Percentiles rank a stretch among this genome's conserved stretches.
Conservation (phyloP, 2,113 vertebrate genomes). For the Hyla sarda region DNA sequence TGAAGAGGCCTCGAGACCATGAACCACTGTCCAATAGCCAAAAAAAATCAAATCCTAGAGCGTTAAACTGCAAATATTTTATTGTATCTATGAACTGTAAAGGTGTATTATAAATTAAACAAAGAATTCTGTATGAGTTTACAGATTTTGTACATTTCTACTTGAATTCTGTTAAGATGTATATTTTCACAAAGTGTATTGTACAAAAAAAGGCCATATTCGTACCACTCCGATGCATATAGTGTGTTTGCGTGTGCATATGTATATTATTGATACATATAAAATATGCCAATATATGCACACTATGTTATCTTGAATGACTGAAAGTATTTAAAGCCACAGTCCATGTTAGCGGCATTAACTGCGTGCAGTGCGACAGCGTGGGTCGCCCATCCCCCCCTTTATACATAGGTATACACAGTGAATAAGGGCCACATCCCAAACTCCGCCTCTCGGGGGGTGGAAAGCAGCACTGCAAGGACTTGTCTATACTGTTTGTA, state of each 20-base stretch:
- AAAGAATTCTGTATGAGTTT: constrained; percentile 82
- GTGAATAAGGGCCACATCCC: not conserved
- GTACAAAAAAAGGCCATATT: constrained; percentile 82
- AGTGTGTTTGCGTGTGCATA: constrained; percentile 60
- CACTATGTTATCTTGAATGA: constrained; percentile 53
- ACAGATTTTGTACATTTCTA: constrained; percentile 87
- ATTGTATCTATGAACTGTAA: constrained; percentile 82
- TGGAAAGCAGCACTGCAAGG: constrained; percentile 10
- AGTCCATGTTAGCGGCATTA: constrained; percentile 38
- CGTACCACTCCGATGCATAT: constrained; percentile 83
- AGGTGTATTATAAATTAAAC: constrained; percentile 83
- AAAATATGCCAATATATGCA: constrained; percentile 20
- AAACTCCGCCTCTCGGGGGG: not conserved
- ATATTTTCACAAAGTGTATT: constrained; percentile 90
- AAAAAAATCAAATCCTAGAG: constrained; percentile 66
- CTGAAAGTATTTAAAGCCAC: constrained; percentile 57
- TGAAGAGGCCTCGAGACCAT: constrained; percentile 76
- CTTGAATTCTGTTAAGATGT: constrained; percentile 92
- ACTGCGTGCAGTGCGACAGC: not conserved
- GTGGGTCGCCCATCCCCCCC: not conserved
- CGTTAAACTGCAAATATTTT: constrained; percentile 74
- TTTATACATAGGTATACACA: constrained; percentile 14
- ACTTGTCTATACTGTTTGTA: constrained; percentile 49
- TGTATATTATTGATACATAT: constrained; percentile 25
- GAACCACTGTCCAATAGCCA: constrained; percentile 76